A percentile compares a stretch with the other conserved stretches of the same genome.
Evolutionary conservation across 2,113 vertebrate genomes (phyloP).

Genomic region (Geococcyx californianus): DNA sequence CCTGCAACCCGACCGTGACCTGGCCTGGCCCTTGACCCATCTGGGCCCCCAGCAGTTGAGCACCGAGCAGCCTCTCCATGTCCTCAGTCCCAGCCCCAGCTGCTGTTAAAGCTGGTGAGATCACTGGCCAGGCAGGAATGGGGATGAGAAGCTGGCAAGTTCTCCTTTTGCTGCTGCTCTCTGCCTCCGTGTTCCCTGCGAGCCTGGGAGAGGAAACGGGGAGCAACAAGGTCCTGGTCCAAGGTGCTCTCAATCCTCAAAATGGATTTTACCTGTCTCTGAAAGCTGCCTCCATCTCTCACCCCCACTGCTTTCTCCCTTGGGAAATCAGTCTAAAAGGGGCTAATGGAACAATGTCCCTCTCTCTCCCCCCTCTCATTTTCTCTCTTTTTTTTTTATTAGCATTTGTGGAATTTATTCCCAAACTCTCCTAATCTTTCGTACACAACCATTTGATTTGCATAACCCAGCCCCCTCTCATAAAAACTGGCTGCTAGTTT

Average conservation of each 20-base stretch:
- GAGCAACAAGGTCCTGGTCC: slow-evolving; percentile 59
- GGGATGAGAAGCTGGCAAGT: not conserved
- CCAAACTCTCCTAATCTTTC: slow-evolving; percentile 99
- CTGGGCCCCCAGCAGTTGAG: not conserved
- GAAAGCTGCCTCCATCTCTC: slow-evolving; percentile 67
- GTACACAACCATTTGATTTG: slow-evolving; percentile 99
- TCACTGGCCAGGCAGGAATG: not conserved
- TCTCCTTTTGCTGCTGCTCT: not conserved
- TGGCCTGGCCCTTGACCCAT: not conserved
- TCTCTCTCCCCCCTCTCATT: slow-evolving; percentile 76
- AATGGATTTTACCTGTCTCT: slow-evolving; percentile 75
- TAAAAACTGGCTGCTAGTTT: slow-evolving; percentile 99
- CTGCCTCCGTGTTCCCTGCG: not conserved
- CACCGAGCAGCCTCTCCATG: fast-evolving
- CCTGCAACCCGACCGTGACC: fast-evolving
- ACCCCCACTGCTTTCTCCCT: slow-evolving; percentile 63
- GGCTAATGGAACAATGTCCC: slow-evolving; percentile 91
- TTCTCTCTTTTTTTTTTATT: slow-evolving; percentile 80
- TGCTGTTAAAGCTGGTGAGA: not conserved
- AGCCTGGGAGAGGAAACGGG: not conserved
- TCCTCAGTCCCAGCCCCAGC: not conserved
- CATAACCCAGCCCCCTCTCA: slow-evolving; percentile 99
- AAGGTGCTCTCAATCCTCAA: slow-evolving; percentile 57
- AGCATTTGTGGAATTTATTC: slow-evolving; percentile 99
- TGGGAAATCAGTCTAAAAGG: slow-evolving; percentile 93